Evolutionary conservation across 2,888 invertebrate species (phyloP).

Genomic region (Trissolcus japonicus): DNA sequence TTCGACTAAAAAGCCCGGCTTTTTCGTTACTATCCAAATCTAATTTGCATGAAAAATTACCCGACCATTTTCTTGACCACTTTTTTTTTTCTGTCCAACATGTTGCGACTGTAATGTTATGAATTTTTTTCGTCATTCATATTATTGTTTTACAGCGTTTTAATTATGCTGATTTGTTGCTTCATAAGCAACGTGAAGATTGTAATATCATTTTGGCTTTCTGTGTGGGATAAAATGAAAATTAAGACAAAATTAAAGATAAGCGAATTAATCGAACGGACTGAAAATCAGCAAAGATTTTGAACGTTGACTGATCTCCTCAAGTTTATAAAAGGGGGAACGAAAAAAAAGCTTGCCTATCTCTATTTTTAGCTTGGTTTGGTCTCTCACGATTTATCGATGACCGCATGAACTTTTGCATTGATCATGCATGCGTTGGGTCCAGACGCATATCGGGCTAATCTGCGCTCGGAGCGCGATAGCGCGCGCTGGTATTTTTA

Average conservation of each 20-base stretch:
- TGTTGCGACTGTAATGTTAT: background rate
- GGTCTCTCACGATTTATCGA: conserved; percentile 35
- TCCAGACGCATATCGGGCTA: conserved; percentile 24
- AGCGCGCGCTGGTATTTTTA: conserved; percentile 3
- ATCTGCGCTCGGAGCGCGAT: conserved; percentile 20
- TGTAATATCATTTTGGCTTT: too few species aligned
- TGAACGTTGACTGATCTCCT: too few species aligned
- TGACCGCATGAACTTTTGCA: conserved; percentile 37
- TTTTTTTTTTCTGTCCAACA: conserved; percentile 22
- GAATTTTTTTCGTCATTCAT: conserved; percentile 1
- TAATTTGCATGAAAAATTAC: conserved; percentile 57
- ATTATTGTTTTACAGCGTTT: background rate
- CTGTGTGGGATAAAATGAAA: too few species aligned
- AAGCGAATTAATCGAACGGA: too few species aligned
- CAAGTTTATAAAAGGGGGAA: background rate
- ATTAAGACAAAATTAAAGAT: too few species aligned
- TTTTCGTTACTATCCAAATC: conserved; percentile 55
- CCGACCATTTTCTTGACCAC: conserved; percentile 24
- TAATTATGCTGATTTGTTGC: conserved; percentile 8
- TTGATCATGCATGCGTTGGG: conserved; percentile 27
- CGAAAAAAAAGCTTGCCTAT: conserved; percentile 1
- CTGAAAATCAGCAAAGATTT: too few species aligned
- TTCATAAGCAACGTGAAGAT: background rate
- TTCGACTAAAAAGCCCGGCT: conserved; percentile 48
- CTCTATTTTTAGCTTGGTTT: conserved; percentile 28